Evolutionary conservation across 2,797 vertebrate species (phyloP), one percentile per base, ranked within the genome.

Genomic region (Poecile montanus): DNA sequence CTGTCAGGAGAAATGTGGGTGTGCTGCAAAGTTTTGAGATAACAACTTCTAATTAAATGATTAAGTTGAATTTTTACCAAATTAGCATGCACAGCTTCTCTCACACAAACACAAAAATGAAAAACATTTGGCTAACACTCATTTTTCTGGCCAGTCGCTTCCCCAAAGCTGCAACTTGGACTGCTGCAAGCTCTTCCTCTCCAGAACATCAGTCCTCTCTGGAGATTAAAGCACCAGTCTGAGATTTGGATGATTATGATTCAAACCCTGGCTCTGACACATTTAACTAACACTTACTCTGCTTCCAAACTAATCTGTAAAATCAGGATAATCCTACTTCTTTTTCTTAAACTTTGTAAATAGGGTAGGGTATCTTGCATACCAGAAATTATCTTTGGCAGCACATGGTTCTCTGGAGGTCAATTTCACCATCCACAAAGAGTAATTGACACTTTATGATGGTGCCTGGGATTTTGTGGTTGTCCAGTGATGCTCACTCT

Each of bases 1-100:
- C 91, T 97, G 91, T 71, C 86, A 92, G 86, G 36, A 91, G 84
- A 90, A 87, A 93, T 50, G 82, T 91, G 68, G 91, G 89, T 95
- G 65, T 83, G 67, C 51, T 79, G 66, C 68, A 95, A 95, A 95
- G 76, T 85, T 95, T 60, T 93, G 48, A 81, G 85, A 77, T 87
- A 91, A 87, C 75, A 94, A 89, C 62, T 96, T 95, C 92, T 89
- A 92, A 92, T 92, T 91, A 94, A 93, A 78, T 84, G 5, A 92
- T 25, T 7, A 90, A 88, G 45, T 76, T 72, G 60, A 88, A 53
- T 48, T 93, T 95, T 91, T 85, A 95, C 70, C 70, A 66, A 81
- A 81, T 75, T 42, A 85, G 66, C 45, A 81, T 1, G 3, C 44
- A 79, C 57, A 83, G 75, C 61, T 93, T 92, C 85, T 72, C 67